phyloP scores from a whole-genome alignment of 2,113 vertebrate genomes.

The Ceyx cyanopectus region DNA sequence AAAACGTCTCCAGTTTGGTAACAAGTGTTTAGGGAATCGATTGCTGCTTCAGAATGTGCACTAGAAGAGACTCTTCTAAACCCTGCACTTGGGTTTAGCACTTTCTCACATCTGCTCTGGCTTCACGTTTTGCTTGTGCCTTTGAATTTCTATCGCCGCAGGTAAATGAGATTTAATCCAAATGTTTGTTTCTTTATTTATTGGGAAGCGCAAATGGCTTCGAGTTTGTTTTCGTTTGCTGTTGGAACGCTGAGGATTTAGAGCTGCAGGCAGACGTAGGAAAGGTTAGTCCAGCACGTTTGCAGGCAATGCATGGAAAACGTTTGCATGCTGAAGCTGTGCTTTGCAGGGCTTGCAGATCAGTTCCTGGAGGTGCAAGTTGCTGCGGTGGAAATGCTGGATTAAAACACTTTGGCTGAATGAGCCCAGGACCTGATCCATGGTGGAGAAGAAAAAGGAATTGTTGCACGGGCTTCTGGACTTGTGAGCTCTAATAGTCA shows the following conservation, averaged over 20 bases:
- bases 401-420: conserved; percentile 53
- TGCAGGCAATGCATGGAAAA: conserved; percentile 52
- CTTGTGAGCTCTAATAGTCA: conserved; percentile 65
- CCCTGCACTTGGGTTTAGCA: background rate
- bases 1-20: conserved; percentile 29
- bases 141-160: conserved; percentile 63
- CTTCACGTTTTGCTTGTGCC: conserved; percentile 51
- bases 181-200: background rate
- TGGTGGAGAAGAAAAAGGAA: conserved; percentile 57
- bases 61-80: conserved; percentile 20
- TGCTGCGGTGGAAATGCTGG: conserved; percentile 44
- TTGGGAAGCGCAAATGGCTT: conserved; percentile 66
- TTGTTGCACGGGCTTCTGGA: conserved; percentile 54
- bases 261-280: conserved; percentile 66
- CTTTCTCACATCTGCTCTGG: conserved; percentile 38
- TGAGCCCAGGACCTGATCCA: conserved; percentile 56
- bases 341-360: conserved; percentile 45
- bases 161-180: conserved; percentile 63
- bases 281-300: conserved; percentile 70
- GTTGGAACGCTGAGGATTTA: conserved; percentile 67
- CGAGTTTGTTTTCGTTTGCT: conserved; percentile 78
- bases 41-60: conserved; percentile 9
- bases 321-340: conserved; percentile 54
- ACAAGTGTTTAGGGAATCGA: conserved; percentile 35
- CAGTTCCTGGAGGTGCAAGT: conserved; percentile 64